These are phyloP conservation scores for Drosophila busckii DNA, from an alignment of 1,140 invertebrate genomes.

Conservation along the genomic window DNA sequence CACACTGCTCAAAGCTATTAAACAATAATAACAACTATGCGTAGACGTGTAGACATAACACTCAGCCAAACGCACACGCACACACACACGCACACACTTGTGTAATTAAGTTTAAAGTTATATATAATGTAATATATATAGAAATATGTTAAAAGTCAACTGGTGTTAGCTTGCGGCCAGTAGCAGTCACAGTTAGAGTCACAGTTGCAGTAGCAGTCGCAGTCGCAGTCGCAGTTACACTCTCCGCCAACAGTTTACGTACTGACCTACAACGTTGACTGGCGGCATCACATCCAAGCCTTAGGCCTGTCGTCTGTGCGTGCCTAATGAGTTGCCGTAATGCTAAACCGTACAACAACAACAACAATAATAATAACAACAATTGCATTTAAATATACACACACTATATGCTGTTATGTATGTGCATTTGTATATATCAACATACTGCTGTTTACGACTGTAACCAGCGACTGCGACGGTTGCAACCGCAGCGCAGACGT, in stretches of 20 bases:
- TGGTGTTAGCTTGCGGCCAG: no score
- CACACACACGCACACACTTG: no score
- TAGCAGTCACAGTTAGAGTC: slow-evolving; percentile 5
- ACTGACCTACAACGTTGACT: slow-evolving; percentile 59
- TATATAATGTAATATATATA: no score
- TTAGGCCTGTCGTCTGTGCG: slow-evolving; percentile 54
- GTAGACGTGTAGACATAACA: no score
- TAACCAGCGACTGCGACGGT: slow-evolving; percentile 33
- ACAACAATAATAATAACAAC: no score
- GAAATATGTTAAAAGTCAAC: background rate
- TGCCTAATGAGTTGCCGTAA: slow-evolving; percentile 73
- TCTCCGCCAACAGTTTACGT: slow-evolving; percentile 15
- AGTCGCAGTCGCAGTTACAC: slow-evolving; percentile 16
- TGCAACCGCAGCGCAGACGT: background rate
- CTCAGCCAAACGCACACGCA: no score
- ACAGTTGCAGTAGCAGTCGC: slow-evolving; percentile 9
- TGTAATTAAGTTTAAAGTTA: slow-evolving; percentile 72
- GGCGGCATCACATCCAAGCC: slow-evolving; percentile 29
- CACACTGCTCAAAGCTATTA: no score
- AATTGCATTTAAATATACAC: slow-evolving; percentile 26
- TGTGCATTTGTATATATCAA: background rate
- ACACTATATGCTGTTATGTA: background rate
- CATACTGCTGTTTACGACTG: slow-evolving; percentile 38
- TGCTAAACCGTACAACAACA: slow-evolving; percentile 66
- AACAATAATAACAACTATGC: no score